Evolutionary conservation across 2,888 invertebrate genomes (phyloP).

Genomic region (Pocota personata): DNA sequence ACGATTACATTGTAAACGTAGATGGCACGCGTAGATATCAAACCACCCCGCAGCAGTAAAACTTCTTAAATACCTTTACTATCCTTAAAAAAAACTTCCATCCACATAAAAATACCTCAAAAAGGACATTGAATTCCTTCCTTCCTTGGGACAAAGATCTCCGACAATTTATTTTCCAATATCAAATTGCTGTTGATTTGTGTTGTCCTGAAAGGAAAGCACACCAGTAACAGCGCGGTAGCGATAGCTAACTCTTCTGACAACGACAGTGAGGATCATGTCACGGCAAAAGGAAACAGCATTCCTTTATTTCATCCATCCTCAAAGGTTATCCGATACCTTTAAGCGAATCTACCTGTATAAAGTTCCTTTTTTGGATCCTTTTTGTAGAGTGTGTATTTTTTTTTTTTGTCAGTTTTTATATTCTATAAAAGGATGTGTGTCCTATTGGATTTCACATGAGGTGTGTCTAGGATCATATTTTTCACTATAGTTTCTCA

Average conservation of each 20-base stretch:
- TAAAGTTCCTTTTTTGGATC: constrained; percentile 42
- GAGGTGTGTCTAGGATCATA: constrained; percentile 67
- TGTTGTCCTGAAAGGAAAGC: constrained; percentile 41
- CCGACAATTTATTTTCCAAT: constrained; percentile 51
- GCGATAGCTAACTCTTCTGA: constrained; percentile 19
- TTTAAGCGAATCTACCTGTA: constrained; percentile 54
- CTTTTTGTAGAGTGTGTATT: constrained; percentile 15
- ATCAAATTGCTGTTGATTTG: constrained; percentile 68
- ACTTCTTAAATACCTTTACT: constrained; percentile 22
- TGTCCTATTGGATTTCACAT: constrained; percentile 68
- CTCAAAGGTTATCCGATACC: constrained; percentile 62
- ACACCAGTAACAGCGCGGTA: not conserved
- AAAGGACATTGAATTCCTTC: not conserved
- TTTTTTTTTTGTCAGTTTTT: not conserved
- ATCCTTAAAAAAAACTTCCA: not conserved
- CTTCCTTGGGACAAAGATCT: constrained; percentile 4
- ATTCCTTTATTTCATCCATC: constrained; percentile 21
- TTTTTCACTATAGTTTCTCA: constrained; percentile 27
- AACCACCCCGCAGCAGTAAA: not conserved
- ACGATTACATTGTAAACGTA: not conserved
- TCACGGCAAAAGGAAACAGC: constrained; percentile 31
- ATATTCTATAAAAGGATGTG: constrained; percentile 43
- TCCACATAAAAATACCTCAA: constrained; percentile 25
- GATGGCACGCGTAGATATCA: constrained; percentile 20
- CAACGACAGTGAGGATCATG: constrained; percentile 16